phyloP scores from a whole-genome alignment of 1,140 invertebrate species.

The Philaenus spumarius region DNA sequence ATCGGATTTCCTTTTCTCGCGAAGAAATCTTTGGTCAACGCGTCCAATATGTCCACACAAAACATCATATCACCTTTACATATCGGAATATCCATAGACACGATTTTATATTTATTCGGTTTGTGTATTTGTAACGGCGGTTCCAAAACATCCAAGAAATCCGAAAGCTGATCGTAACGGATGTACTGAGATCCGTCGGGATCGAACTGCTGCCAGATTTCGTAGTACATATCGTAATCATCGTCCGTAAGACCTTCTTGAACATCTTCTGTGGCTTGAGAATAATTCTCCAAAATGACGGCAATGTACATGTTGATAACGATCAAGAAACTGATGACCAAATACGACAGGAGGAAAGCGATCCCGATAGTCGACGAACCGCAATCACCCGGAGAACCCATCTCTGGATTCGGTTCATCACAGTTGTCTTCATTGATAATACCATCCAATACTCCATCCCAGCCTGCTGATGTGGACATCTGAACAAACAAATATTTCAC shows the following conservation, averaged over 20 bases:
- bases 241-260: constrained; percentile 97
- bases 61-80: constrained; percentile 95
- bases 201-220: constrained; percentile 98
- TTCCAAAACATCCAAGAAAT: constrained; percentile 91
- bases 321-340: constrained; percentile 97
- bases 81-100: constrained; percentile 97
- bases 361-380: constrained; percentile 89
- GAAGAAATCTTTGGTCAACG: constrained; percentile 93
- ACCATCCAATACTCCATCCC: constrained; percentile 91
- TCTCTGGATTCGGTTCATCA: constrained; percentile 75
- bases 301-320: constrained; percentile 99
- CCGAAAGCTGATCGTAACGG: constrained; percentile 83
- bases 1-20: constrained; percentile 90
- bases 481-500: constrained; percentile 40
- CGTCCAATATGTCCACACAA: constrained; percentile 96
- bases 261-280: constrained; percentile 95
- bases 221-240: constrained; percentile 99
- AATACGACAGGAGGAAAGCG: constrained; percentile 88
- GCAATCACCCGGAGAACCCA: constrained; percentile 83
- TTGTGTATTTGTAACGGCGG: constrained; percentile 93
- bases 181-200: constrained; percentile 97
- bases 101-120: constrained; percentile 98
- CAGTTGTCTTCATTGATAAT: constrained; percentile 95
- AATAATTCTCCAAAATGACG: constrained; percentile 98
- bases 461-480: constrained; percentile 98